These are phyloP conservation scores for Dermolepida albohirtum DNA, from an alignment of 2,888 invertebrate genomes.

Conservation along the genomic window DNA sequence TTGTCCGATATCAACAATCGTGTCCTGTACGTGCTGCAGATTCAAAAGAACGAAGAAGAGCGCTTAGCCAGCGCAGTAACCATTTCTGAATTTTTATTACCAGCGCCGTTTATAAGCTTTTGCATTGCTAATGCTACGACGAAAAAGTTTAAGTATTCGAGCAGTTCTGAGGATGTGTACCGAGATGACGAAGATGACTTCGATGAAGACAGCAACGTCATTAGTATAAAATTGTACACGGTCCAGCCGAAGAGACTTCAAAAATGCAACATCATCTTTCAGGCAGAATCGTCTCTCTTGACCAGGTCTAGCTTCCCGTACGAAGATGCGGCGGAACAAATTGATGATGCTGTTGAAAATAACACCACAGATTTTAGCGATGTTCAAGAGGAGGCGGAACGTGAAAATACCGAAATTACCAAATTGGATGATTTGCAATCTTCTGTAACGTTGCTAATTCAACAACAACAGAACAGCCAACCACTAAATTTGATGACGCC, in stretches of 20 bases:
- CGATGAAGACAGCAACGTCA: conserved; percentile 49
- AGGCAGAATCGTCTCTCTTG: conserved; percentile 54
- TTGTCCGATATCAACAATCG: conserved; percentile 89
- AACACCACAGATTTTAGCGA: conserved; percentile 49
- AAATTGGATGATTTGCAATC: conserved; percentile 61
- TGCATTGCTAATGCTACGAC: conserved; percentile 84
- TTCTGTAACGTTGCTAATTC: conserved; percentile 61
- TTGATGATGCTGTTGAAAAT: conserved; percentile 42
- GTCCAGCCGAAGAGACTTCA: conserved; percentile 92
- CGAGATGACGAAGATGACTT: conserved; percentile 70
- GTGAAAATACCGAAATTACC: conserved; percentile 52
- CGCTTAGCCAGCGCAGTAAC: conserved; percentile 76
- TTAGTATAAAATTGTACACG: conserved; percentile 76
- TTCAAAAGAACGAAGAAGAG: conserved; percentile 73
- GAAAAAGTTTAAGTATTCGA: conserved; percentile 64
- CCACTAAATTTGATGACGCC: conserved; percentile 86
- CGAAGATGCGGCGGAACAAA: conserved; percentile 45
- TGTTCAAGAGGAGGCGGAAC: conserved; percentile 47
- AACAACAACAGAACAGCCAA: conserved; percentile 61
- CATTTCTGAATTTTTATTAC: conserved; percentile 88
- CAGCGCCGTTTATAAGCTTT: conserved; percentile 89
- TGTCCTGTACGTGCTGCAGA: conserved; percentile 85
- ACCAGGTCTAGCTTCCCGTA: conserved; percentile 48
- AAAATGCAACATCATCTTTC: conserved; percentile 67
- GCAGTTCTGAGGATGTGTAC: conserved; percentile 70